Base-by-base conservation (phyloP, 1,140 invertebrate genomes). In the Drosophila seguyi region DNA sequence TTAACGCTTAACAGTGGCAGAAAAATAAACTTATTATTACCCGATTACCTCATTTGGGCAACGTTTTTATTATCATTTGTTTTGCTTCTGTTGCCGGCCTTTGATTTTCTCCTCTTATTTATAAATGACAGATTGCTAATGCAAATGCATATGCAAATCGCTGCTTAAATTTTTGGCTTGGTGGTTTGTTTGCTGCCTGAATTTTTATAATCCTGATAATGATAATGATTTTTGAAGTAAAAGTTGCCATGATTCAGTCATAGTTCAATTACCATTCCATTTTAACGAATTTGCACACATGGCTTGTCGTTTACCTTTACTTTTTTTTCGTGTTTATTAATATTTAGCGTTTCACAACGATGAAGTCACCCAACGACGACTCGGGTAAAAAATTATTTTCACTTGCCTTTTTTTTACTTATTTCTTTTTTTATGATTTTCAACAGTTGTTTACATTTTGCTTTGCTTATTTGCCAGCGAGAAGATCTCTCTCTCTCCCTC, bases 11-110 rank as follows among this genome's bases (percentile, higher is more conserved):
- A 79, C 67, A 78, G 82, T 81, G 73, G 27, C 72, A 53, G n/a
- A n/a, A 27, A 83, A 79, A 88, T 71, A 79, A 56, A 84, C 82
- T 92, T 92, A 92, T 91, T 84, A 92, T 92, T 92, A 91, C 73
- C 75, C 84, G 91, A 91, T 92, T 92, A 92, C 91, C 91, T 92
- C 91, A 92, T 92, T 91, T 91, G 79, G 81, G 59, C 82, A 91
- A 83, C 62, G 31, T 78, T 85, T 79, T 79, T 62, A 66, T 68
- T 74, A 59, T 80, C 71, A 55, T 72, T 88, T 59, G 62, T 65
- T 79, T 44, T 59, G 66, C 62, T 75, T 44, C 72, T 76, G 36
- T 77, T 79, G 47, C 36, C 45, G 38, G 59, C 39, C 41, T 48
- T 60, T 45, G 41, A 48, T 48, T 60, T 79, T 77, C 31, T 36